Evolutionary conservation across 2,797 vertebrate species (phyloP).

Genomic region (Chelonia mydas): DNA sequence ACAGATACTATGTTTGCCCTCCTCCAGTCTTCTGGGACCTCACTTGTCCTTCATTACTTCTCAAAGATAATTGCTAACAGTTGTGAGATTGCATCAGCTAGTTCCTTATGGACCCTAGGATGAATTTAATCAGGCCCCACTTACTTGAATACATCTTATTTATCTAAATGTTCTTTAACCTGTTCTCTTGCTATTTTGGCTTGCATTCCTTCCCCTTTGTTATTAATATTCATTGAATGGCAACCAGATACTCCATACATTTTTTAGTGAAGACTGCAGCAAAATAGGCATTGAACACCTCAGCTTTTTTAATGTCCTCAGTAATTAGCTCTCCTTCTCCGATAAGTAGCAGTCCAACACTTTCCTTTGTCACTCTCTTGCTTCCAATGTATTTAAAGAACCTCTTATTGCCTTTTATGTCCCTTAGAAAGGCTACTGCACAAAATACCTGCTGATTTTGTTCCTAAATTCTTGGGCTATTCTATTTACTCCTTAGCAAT

Average conservation of each 20-base stretch:
- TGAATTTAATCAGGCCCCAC: not conserved
- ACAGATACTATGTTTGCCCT: not conserved
- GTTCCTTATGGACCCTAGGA: not conserved
- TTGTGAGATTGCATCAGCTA: not conserved
- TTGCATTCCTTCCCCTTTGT: not conserved
- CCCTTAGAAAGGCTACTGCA: too few relatives aligned
- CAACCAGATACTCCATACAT: too few relatives aligned
- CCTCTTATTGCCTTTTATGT: not conserved
- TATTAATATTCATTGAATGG: not conserved
- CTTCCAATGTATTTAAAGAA: not conserved
- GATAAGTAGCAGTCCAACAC: not conserved
- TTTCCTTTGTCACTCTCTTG: not conserved
- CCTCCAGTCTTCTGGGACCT: not conserved
- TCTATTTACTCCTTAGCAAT: too few relatives aligned
- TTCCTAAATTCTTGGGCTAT: too few relatives aligned
- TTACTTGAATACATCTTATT: not conserved
- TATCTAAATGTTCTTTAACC: not conserved
- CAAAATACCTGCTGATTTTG: too few relatives aligned
- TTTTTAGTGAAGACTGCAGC: not conserved
- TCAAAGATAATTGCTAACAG: not conserved
- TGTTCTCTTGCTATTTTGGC: not conserved
- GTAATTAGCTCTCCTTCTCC: not conserved
- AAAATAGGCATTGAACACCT: not conserved
- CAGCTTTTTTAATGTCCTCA: not conserved
- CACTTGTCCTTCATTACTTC: not conserved